These are phyloP conservation scores for Denticeps clupeoides DNA, from an alignment of 2,797 vertebrate species.

Conservation along the genomic window DNA sequence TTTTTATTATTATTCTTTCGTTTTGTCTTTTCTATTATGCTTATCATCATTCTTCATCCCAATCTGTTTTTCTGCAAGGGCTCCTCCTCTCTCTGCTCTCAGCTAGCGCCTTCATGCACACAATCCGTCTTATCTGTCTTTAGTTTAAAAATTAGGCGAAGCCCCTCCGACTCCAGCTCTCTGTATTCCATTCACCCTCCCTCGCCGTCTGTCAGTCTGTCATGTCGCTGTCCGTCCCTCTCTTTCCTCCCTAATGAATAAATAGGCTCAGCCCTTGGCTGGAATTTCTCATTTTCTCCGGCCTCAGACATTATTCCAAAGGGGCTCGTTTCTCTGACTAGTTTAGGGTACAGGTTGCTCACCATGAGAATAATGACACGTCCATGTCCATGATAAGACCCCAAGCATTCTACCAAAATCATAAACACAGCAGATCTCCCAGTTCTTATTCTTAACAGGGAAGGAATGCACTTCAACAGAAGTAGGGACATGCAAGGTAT, in stretches of 20 bases:
- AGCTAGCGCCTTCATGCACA: background rate
- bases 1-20: background rate
- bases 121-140: background rate
- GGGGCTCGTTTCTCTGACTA: background rate
- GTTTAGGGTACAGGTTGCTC: background rate
- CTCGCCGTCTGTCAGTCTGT: background rate
- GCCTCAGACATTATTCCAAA: background rate
- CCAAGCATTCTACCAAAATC: no score
- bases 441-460: no score
- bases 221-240: background rate
- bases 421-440: no score
- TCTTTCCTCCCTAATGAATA: background rate
- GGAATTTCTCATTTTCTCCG: background rate
- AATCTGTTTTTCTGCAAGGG: background rate
- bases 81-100: background rate
- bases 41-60: background rate
- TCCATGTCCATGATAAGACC: no score
- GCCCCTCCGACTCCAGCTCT: background rate
- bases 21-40: background rate
- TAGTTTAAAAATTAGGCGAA: no score
- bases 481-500: no score
- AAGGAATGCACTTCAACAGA: no score
- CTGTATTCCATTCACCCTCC: no score
- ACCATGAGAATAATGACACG: background rate
- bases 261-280: background rate